phyloP scores from a whole-genome alignment of 2,113 vertebrate species.

The Malurus elegans region DNA sequence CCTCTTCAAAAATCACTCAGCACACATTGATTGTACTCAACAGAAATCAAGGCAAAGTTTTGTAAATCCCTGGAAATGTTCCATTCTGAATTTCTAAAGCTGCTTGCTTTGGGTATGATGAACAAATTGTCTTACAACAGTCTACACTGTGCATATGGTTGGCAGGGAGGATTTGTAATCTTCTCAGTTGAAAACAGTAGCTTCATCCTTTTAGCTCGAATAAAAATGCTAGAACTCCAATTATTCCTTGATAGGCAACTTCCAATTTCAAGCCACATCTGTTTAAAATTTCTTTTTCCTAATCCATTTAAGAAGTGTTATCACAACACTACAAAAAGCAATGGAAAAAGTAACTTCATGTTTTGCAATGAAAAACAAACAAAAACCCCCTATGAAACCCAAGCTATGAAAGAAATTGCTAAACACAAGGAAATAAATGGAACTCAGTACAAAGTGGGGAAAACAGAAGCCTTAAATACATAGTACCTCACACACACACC shows the following conservation, averaged over 20 bases:
- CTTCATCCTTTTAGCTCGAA: not conserved
- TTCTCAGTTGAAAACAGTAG: not conserved
- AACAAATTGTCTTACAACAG: conserved; percentile 23
- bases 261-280: not conserved
- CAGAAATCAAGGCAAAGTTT: not conserved
- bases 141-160: not conserved
- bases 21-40: not conserved
- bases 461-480: not conserved
- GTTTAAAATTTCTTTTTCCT: not conserved
- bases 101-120: not conserved
- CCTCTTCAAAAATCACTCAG: not conserved
- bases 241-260: not conserved
- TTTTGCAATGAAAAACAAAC: not conserved
- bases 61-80: conserved; percentile 18
- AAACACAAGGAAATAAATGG: not conserved
- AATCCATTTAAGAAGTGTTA: not conserved
- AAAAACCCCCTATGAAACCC: not conserved
- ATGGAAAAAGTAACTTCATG: not conserved
- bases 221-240: not conserved
- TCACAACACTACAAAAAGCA: not conserved
- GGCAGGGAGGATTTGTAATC: not conserved
- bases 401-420: not conserved
- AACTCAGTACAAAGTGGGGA: not conserved
- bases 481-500: accelerated
- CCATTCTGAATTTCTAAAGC: conserved; percentile 14